Percentiles rank a stretch among this genome's conserved stretches.
Evolutionary conservation across 2,888 invertebrate species (phyloP).

Genomic region (Drosophila prostipennis): DNA sequence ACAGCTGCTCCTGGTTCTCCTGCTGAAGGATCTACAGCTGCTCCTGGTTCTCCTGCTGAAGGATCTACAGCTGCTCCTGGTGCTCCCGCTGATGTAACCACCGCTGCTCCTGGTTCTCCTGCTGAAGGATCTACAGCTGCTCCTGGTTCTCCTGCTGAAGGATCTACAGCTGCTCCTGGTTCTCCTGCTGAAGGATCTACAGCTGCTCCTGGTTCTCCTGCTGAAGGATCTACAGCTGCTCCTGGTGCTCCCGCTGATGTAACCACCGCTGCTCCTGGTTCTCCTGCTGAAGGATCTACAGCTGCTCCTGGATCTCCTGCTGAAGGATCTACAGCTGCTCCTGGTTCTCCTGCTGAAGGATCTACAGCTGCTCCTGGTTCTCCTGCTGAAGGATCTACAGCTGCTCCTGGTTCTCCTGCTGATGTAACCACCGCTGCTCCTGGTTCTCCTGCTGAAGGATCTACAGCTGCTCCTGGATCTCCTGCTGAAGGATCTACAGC

Average conservation of each 20-base stretch:
- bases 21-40: slow-evolving; percentile 5
- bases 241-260: slow-evolving; percentile 32
- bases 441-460: slow-evolving; percentile 31
- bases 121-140: slow-evolving; percentile 1
- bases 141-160: slow-evolving; percentile 11
- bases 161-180: neutral
- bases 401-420: slow-evolving; percentile 17
- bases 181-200: neutral
- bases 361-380: slow-evolving; percentile 4
- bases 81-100: slow-evolving; percentile 9
- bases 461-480: slow-evolving; percentile 17
- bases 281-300: slow-evolving; percentile 22
- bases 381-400: neutral
- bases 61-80: slow-evolving; percentile 19
- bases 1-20: slow-evolving; percentile 46
- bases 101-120: slow-evolving; percentile 24
- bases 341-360: slow-evolving; percentile 18
- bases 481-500: slow-evolving; percentile 25
- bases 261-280: slow-evolving; percentile 13
- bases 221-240: slow-evolving; percentile 20
- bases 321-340: too few species aligned
- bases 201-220: slow-evolving; percentile 11
- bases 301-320: slow-evolving; percentile 5
- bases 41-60: slow-evolving; percentile 25
- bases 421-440: slow-evolving; percentile 8